A percentile compares a stretch with the other conserved stretches of the same genome.
Conservation (phyloP, 2,888 invertebrate species). For the Caenorhabditis uteleia region DNA sequence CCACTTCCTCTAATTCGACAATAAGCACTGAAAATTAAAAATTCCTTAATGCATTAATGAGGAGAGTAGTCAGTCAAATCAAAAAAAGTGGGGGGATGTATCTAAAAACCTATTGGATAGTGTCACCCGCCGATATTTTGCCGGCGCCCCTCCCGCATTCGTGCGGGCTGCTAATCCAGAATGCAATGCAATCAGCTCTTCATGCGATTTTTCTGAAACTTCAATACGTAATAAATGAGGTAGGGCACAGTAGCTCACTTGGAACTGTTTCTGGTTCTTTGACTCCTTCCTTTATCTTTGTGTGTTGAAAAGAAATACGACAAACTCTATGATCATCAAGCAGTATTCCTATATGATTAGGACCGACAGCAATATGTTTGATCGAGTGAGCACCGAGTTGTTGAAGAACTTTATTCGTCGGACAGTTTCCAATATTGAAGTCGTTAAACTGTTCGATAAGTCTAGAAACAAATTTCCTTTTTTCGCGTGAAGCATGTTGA, state of each 20-base stretch:
- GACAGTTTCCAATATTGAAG: slow-evolving; percentile 11
- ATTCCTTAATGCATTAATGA: too few species aligned
- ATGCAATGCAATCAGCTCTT: too few species aligned
- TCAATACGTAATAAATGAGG: slow-evolving; percentile 5
- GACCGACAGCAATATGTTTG: slow-evolving; percentile 56
- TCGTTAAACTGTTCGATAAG: slow-evolving; percentile 23
- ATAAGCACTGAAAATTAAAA: slow-evolving; percentile 19
- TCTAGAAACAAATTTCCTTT: slow-evolving; percentile 5
- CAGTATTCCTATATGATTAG: slow-evolving; percentile 52
- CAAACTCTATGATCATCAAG: slow-evolving; percentile 39
- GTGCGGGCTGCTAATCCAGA: too few species aligned
- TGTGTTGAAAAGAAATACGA: slow-evolving; percentile 9
- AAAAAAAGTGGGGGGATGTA: neutral
- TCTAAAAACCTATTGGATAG: slow-evolving; percentile 21
- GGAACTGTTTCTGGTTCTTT: slow-evolving; percentile 10
- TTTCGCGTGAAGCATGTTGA: neutral
- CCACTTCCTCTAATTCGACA: slow-evolving; percentile 18
- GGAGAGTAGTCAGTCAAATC: neutral
- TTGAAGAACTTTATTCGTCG: slow-evolving; percentile 3
- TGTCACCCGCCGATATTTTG: slow-evolving; percentile 37
- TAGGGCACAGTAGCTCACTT: neutral
- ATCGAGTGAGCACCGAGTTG: slow-evolving; percentile 30
- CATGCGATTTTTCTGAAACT: slow-evolving; percentile 11
- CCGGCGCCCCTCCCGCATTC: too few species aligned
- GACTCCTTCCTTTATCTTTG: slow-evolving; percentile 10